A percentile compares a stretch with the other conserved stretches of the same genome.
Conservation (phyloP, 2,113 vertebrate species). For the Paracyprichromis sp. region DNA sequence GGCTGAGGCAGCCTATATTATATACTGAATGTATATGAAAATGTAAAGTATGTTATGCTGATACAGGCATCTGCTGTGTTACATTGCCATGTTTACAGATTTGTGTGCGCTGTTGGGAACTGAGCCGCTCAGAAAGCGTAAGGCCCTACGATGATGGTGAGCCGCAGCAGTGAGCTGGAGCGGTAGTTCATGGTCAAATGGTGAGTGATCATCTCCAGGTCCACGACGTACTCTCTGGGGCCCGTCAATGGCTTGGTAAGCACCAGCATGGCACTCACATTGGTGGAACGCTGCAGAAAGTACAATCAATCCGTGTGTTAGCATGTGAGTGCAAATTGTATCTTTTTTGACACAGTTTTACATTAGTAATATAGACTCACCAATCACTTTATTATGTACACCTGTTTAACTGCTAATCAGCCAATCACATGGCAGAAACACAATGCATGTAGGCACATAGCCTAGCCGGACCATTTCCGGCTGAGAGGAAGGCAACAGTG, state of each 20-base stretch:
- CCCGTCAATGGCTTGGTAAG: conserved; percentile 88
- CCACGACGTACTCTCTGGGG: conserved; percentile 87
- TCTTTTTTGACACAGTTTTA: not conserved
- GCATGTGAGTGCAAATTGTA: not conserved
- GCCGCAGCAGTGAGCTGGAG: conserved; percentile 86
- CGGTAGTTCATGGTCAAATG: conserved; percentile 86
- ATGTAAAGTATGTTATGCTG: conserved; percentile 38
- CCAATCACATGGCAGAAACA: not conserved
- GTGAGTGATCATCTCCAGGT: conserved; percentile 97
- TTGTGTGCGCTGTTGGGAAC: conserved; percentile 51
- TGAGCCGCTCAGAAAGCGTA: conserved; percentile 75
- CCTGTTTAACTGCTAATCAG: not conserved
- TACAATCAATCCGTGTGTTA: not conserved
- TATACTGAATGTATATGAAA: conserved; percentile 18
- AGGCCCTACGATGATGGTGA: conserved; percentile 94
- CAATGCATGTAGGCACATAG: not conserved
- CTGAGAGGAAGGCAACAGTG: not conserved
- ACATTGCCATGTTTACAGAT: conserved; percentile 29
- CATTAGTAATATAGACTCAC: not conserved
- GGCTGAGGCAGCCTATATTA: conserved; percentile 3
- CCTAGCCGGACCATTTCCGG: not conserved
- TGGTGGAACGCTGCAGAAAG: conserved; percentile 83
- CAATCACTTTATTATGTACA: not conserved
- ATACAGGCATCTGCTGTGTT: conserved; percentile 32
- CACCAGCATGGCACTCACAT: conserved; percentile 91